Conservation (phyloP, 2,888 invertebrate genomes). For the Ornithoptera priamus region DNA sequence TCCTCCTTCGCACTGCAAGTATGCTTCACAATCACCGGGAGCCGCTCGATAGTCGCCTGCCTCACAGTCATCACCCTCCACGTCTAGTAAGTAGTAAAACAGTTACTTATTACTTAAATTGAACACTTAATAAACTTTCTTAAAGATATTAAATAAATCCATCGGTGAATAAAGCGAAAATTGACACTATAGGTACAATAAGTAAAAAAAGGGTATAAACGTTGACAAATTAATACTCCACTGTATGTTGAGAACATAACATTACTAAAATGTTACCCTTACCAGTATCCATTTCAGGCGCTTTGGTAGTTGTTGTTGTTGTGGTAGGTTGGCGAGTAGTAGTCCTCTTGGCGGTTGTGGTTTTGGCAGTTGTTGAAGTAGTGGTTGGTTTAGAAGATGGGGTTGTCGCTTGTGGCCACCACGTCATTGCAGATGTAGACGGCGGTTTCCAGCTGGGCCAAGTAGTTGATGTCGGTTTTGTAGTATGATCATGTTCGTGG, state of each 20-base stretch:
- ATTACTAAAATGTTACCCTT: constrained; percentile 28
- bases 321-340: constrained; percentile 45
- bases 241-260: neutral
- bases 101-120: constrained; percentile 46
- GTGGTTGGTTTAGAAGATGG: constrained; percentile 41
- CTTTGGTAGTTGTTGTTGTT: constrained; percentile 37
- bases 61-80: constrained; percentile 65
- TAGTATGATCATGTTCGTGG: constrained; percentile 53
- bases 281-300: constrained; percentile 40
- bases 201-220: constrained; percentile 28
- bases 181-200: neutral
- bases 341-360: constrained; percentile 42
- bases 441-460: constrained; percentile 71
- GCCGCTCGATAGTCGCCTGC: constrained; percentile 81
- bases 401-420: constrained; percentile 58
- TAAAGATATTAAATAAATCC: no score
- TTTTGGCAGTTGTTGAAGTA: constrained; percentile 43
- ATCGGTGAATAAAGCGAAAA: no score
- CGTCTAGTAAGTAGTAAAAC: constrained; percentile 52
- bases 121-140: no score
- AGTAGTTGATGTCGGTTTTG: constrained; percentile 58
- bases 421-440: constrained; percentile 57
- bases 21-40: constrained; percentile 85
- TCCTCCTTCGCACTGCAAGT: constrained; percentile 88
- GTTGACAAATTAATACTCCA: no score